Percentiles rank a stretch among this genome's conserved stretches.
Conservation (phyloP, 2,888 invertebrate species). For the Galerucella pusilla region DNA sequence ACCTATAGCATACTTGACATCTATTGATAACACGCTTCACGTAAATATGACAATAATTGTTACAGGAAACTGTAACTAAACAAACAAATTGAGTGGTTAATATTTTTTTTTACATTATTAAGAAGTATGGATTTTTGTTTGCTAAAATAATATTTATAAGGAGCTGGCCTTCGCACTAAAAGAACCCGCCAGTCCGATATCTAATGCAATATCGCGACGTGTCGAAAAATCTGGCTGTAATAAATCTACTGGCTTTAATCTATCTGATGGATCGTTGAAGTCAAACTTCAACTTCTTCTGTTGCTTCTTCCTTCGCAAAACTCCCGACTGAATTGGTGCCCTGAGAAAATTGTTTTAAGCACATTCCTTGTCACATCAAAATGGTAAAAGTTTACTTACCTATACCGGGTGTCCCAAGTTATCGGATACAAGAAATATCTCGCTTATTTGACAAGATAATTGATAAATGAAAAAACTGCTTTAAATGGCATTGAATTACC, state of each 20-base stretch:
- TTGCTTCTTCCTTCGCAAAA: constrained; percentile 29
- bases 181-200: constrained; percentile 39
- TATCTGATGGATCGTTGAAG: constrained; percentile 38
- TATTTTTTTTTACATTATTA: too few species aligned
- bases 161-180: constrained; percentile 13
- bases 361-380: constrained; percentile 26
- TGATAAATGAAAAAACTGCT: too few species aligned
- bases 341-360: constrained; percentile 23
- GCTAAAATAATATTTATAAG: neutral
- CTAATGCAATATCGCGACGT: constrained; percentile 50
- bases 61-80: too few species aligned
- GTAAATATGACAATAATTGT: too few species aligned
- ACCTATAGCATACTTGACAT: too few species aligned
- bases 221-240: constrained; percentile 47
- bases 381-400: constrained; percentile 1
- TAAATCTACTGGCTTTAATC: constrained; percentile 44
- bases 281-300: constrained; percentile 34
- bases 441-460: too few species aligned
- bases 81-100: too few species aligned
- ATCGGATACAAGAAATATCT: too few species aligned
- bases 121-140: neutral
- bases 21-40: too few species aligned
- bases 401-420: too few species aligned
- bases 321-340: constrained; percentile 18
- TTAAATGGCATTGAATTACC: too few species aligned